A percentile compares a stretch with the other conserved stretches of the same genome.
These are phyloP conservation scores for Syngnathus acus DNA, from an alignment of 2,797 vertebrate genomes.

Conservation along the genomic window DNA sequence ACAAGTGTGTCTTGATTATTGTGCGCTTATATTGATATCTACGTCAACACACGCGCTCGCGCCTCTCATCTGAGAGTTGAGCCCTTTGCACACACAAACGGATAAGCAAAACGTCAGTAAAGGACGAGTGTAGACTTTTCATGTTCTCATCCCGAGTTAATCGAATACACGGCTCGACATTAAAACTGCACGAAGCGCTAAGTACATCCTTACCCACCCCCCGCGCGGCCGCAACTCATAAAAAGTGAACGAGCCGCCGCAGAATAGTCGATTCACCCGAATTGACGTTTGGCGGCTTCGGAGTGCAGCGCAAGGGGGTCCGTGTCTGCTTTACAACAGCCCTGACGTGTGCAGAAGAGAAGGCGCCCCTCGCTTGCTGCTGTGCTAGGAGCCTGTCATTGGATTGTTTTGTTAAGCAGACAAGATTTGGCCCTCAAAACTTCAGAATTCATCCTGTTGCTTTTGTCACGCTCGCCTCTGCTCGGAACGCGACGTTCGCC, in stretches of 20 bases:
- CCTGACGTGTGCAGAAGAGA: neutral
- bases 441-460: too few species aligned
- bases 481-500: too few species aligned
- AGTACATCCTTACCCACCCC: slow-evolving; percentile 20
- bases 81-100: slow-evolving; percentile 20
- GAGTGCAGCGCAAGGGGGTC: slow-evolving; percentile 9
- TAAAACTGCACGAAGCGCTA: slow-evolving; percentile 49
- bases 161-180: slow-evolving; percentile 26
- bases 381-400: too few species aligned
- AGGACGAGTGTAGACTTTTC: neutral
- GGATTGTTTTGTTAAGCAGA: too few species aligned
- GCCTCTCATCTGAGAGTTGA: slow-evolving; percentile 7
- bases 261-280: slow-evolving; percentile 22
- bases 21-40: too few species aligned
- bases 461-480: too few species aligned
- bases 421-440: too few species aligned
- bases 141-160: slow-evolving; percentile 11
- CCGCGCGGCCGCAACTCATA: slow-evolving; percentile 38
- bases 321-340: slow-evolving; percentile 8
- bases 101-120: slow-evolving; percentile 12
- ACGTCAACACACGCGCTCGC: too few species aligned
- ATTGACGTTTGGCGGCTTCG: slow-evolving; percentile 18
- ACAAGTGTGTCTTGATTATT: too few species aligned
- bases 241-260: slow-evolving; percentile 24
- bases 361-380: too few species aligned